Percentiles rank a stretch among this genome's conserved stretches.
Evolutionary conservation across 2,113 vertebrate genomes (phyloP).

Genomic region (Poecilia latipinna): DNA sequence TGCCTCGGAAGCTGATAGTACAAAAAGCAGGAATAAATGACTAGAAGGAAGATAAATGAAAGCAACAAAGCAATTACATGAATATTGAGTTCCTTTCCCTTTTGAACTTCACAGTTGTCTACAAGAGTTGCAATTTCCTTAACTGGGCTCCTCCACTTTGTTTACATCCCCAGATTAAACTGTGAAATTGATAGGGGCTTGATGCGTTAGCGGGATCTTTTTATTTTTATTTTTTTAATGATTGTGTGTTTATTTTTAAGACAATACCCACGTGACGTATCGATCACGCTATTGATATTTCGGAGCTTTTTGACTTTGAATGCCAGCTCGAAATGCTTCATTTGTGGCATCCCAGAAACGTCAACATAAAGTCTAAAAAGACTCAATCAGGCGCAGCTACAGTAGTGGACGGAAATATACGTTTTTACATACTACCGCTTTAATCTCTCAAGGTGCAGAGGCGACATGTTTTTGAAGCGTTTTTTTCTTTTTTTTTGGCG

Average conservation of each 20-base stretch:
- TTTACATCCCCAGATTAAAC: conserved; percentile 20
- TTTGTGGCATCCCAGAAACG: background rate
- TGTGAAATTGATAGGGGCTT: background rate
- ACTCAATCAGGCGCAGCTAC: background rate
- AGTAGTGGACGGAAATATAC: background rate
- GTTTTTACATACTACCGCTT: conserved; percentile 10
- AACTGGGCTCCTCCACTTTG: background rate
- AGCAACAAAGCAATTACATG: conserved; percentile 26
- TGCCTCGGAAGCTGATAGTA: conserved; percentile 5
- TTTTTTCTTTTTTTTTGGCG: background rate
- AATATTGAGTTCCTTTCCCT: conserved; percentile 24
- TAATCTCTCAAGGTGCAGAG: conserved; percentile 14
- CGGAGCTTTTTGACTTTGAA: conserved; percentile 23
- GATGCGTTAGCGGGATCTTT: too few species aligned
- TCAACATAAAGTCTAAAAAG: conserved; percentile 10
- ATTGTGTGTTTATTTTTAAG: background rate
- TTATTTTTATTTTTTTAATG: background rate
- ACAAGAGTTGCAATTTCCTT: conserved; percentile 6
- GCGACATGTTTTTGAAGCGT: background rate
- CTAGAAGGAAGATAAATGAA: conserved; percentile 7
- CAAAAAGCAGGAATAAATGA: conserved; percentile 11
- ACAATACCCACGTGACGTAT: conserved; percentile 4
- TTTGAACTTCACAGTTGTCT: conserved; percentile 4
- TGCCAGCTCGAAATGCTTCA: background rate
- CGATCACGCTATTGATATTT: conserved; percentile 12